phyloP scores from a whole-genome alignment of 2,797 vertebrate species.

The Betta splendens region DNA sequence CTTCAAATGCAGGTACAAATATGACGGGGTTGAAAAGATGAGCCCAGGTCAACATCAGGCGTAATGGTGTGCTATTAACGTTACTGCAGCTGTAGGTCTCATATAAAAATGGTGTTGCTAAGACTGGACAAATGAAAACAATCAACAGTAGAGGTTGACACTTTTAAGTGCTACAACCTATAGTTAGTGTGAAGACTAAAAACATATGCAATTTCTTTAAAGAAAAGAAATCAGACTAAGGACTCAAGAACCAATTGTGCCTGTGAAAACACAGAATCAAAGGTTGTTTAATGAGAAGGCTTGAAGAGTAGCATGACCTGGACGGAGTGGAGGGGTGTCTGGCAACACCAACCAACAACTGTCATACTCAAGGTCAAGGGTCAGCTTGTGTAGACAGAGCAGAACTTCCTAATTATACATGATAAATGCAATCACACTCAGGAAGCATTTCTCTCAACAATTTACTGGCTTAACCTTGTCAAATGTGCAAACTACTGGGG shows the following conservation, averaged over 20 bases:
- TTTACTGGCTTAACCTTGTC: constrained; percentile 78
- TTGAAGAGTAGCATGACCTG: constrained; percentile 41
- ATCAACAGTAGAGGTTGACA: too few relatives aligned
- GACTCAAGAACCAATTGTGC: too few relatives aligned
- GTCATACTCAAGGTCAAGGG: constrained; percentile 70
- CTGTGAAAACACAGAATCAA: too few relatives aligned
- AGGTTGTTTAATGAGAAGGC: too few relatives aligned
- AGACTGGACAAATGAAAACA: too few relatives aligned
- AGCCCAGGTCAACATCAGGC: not conserved
- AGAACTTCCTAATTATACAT: constrained; percentile 79
- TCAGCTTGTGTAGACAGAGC: constrained; percentile 69
- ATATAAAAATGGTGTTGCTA: too few relatives aligned
- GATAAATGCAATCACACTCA: constrained; percentile 78
- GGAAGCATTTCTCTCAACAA: constrained; percentile 67
- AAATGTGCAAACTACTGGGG: constrained; percentile 37
- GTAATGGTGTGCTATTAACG: not conserved
- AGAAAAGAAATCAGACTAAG: not conserved
- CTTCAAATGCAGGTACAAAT: not conserved
- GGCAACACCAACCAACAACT: constrained; percentile 63
- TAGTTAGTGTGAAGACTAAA: too few relatives aligned
- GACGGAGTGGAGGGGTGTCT: constrained; percentile 61
- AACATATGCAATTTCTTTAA: too few relatives aligned
- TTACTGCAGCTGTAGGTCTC: not conserved
- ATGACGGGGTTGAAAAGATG: not conserved
- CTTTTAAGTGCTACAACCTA: too few relatives aligned